Evolutionary conservation across 2,888 invertebrate species (phyloP), one percentile per base, ranked within the genome.

Genomic region (Mycalesis mineus): DNA sequence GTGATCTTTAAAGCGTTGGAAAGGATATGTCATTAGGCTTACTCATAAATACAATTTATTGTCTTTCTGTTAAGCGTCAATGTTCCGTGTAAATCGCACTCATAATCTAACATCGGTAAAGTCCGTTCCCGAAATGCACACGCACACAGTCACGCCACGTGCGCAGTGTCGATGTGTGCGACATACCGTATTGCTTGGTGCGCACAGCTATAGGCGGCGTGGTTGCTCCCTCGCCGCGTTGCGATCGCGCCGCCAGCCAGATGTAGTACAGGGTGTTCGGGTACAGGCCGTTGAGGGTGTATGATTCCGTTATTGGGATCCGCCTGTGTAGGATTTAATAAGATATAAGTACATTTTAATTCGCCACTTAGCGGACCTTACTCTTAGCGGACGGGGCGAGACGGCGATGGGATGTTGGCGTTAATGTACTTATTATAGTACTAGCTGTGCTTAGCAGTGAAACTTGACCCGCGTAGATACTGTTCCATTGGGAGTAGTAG

Each of bases 101-200:
- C 4, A 11, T 11, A 36, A 11, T 9, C 36, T 4, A 11, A 36
- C 9, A 36, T 11, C 1, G 1, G 14, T 41, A 55, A 55, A 47
- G 58, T 51, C 58, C 54, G 44, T 57, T 29, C 37, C 56, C 29
- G 29, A 51, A 7, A 44, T 51, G 39, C 29, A n/a, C 44, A 28
- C 51, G 39, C 29, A n/a, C 44, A 28, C 51, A 17, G 11, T 40
- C 40, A 29, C 39, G 28, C 37, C 50, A 28, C 40, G 15, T 29
- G 11, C 47, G 31, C 7, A 31, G 28, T 11, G 2, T 6, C 31
- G 4, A 13, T n/a, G 45, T 13, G 11, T 37, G 40, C 42, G 66
- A 83, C 98, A 95, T 96, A 98, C 98, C 97, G 92, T 97, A 98
- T 94, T 97, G 97, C 87, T 97, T 97, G 53, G 99, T 99, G 89